A percentile compares a stretch with the other conserved stretches of the same genome.
Evolutionary conservation across 2,888 invertebrate genomes (phyloP).

Genomic region (Nineta flava): DNA sequence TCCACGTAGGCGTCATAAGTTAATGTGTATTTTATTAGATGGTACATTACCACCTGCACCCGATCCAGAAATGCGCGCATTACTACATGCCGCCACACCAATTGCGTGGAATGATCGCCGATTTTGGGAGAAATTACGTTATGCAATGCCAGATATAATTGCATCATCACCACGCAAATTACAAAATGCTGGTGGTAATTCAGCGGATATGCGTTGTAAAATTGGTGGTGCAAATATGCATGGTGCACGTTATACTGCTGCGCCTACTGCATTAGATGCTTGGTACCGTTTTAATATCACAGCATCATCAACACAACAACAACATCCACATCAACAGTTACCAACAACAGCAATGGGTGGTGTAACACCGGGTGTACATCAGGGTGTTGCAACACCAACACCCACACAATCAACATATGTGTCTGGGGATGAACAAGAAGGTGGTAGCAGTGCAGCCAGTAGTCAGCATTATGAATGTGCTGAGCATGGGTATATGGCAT

Average conservation of each 20-base stretch:
- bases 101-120: constrained; percentile 60
- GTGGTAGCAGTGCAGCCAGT: constrained; percentile 28
- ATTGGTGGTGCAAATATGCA: constrained; percentile 35
- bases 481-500: constrained; percentile 6
- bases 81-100: constrained; percentile 53
- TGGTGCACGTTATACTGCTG: constrained; percentile 47
- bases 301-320: constrained; percentile 30
- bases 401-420: constrained; percentile 42
- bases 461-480: constrained; percentile 38
- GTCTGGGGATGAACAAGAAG: constrained; percentile 42
- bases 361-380: constrained; percentile 30
- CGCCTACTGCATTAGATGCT: constrained; percentile 52
- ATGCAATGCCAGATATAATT: constrained; percentile 60
- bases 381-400: constrained; percentile 39
- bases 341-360: constrained; percentile 16
- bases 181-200: constrained; percentile 29
- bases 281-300: constrained; percentile 55
- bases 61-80: constrained; percentile 58
- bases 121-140: constrained; percentile 73
- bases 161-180: constrained; percentile 31
- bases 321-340: constrained; percentile 30
- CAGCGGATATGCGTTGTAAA: constrained; percentile 40
- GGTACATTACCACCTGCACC: constrained; percentile 51
- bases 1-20: constrained; percentile 41
- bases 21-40: constrained; percentile 45